Percentiles rank a stretch among this genome's conserved stretches.
Conservation (phyloP, 2,113 vertebrate genomes). For the Callionymus lyra region DNA sequence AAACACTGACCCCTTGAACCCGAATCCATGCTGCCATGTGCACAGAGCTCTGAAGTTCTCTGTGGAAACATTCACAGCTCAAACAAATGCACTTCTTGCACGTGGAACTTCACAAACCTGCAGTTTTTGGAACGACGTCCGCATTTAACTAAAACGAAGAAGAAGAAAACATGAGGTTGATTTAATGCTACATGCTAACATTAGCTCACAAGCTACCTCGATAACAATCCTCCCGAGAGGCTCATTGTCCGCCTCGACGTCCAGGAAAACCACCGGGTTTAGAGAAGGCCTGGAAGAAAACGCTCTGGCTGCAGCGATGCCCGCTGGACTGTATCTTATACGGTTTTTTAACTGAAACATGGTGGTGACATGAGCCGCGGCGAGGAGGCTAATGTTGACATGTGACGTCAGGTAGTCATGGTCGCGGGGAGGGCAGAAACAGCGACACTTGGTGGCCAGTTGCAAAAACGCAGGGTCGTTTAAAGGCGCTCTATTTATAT, state of each 20-base stretch:
- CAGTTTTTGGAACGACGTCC: slow-evolving; percentile 85
- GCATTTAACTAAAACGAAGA: slow-evolving; percentile 73
- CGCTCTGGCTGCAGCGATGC: slow-evolving; percentile 43
- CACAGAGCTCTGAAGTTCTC: slow-evolving; percentile 90
- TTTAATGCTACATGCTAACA: slow-evolving; percentile 6
- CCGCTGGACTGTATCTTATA: slow-evolving; percentile 47
- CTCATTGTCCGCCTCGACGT: slow-evolving; percentile 76
- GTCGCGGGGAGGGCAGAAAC: background rate
- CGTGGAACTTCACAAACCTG: slow-evolving; percentile 59
- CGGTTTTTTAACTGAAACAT: slow-evolving; percentile 62
- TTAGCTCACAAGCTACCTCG: slow-evolving; percentile 64
- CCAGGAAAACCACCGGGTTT: slow-evolving; percentile 81
- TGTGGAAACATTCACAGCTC: slow-evolving; percentile 25
- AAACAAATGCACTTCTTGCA: background rate
- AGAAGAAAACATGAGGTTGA: slow-evolving; percentile 3
- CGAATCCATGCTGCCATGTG: slow-evolving; percentile 86
- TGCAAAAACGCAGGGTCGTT: background rate
- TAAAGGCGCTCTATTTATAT: too few relatives aligned
- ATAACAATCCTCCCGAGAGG: slow-evolving; percentile 77
- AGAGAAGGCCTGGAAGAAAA: slow-evolving; percentile 32
- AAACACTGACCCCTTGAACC: slow-evolving; percentile 89
- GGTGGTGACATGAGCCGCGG: background rate
- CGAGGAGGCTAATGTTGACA: slow-evolving; percentile 13
- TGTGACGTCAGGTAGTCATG: slow-evolving; percentile 19
- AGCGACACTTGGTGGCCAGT: slow-evolving; percentile 19